Evolutionary conservation across 35 echinoderm and acorn worm species (phyloP).

Genomic region (Nesometra sesokonis): DNA sequence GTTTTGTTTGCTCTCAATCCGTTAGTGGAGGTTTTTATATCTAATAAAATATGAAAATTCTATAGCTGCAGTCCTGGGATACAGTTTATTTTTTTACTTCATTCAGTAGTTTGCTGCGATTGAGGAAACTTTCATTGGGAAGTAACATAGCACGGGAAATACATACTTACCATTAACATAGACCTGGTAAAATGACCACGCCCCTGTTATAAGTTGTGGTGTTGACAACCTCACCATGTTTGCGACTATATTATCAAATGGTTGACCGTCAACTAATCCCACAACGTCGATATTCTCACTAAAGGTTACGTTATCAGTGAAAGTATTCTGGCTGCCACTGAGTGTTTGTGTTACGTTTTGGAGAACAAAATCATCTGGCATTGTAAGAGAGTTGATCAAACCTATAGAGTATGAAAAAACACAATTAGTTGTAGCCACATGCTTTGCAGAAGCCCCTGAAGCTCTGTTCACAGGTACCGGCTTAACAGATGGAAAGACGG

Average conservation of each 20-base stretch:
- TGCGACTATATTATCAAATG: background rate
- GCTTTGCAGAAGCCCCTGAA: too few species aligned
- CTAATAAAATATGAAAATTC: too few species aligned
- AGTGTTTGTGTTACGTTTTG: background rate
- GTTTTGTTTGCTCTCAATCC: too few species aligned
- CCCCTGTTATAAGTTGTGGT: background rate
- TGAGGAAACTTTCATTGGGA: too few species aligned
- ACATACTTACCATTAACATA: background rate
- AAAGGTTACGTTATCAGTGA: background rate
- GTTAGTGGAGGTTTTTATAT: too few species aligned
- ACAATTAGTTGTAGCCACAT: too few species aligned
- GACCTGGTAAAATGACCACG: background rate
- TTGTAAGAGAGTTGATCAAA: background rate
- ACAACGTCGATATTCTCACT: background rate
- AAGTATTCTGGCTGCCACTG: background rate
- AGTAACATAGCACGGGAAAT: too few species aligned
- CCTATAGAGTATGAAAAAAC: background rate
- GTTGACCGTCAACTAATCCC: background rate
- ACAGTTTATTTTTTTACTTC: too few species aligned
- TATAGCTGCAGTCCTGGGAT: too few species aligned
- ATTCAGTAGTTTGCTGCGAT: too few species aligned
- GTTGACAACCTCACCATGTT: background rate
- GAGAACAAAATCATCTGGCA: background rate
- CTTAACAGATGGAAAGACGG: too few species aligned
- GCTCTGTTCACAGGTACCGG: too few species aligned